Base-by-base conservation (phyloP, 2,888 invertebrate species). In the Lacanobia wlatinum region DNA sequence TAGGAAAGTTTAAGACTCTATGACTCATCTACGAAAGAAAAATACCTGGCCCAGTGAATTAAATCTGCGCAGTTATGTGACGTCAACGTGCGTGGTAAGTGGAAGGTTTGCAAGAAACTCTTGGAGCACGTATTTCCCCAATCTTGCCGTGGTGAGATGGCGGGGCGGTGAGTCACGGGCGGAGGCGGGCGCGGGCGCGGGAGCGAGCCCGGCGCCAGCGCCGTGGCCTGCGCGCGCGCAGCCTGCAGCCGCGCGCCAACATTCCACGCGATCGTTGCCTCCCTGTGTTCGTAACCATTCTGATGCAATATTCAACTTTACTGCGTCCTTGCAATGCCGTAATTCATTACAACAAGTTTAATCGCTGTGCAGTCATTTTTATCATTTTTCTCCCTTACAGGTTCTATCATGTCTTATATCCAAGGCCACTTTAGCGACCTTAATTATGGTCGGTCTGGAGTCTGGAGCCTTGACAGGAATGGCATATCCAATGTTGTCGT, bases 301-400 rank as follows among this genome's bases (percentile, higher is more conserved):
- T 96, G 95, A 96, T 95, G 95, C 96, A 96, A 95, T 95, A 95
- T 95, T 96, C 95, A 95, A 95, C 95, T 95, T 95, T 95, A 95
- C 94, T 93, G 95, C 95, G 95, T 96, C 95, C 96, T 96, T 96
- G 96, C 96, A 96, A 95, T 96, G 96, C 95, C 95, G 95, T 96
- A 96, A 96, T 95, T 96, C 95, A 94, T 95, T 94, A 94, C 92
- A 94, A 95, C 95, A 92, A 93, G 92, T 93, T 93, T 93, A 94
- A 94, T 93, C 91, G 94, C 87, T 89, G 90, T 91, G 88, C 88
- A 92, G 90, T 91, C 92, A 92, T 92, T 94, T 94, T 95, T 93
- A 92, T 94, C 91, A 93, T 94, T 94, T 95, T 94, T 90, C 89
- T 71, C 82, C 84, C 85, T 86, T 88, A 88, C 92, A 90, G 89